These are phyloP conservation scores for Dascyllus trimaculatus DNA, from an alignment of 2,113 vertebrate species.

Conservation along the genomic window DNA sequence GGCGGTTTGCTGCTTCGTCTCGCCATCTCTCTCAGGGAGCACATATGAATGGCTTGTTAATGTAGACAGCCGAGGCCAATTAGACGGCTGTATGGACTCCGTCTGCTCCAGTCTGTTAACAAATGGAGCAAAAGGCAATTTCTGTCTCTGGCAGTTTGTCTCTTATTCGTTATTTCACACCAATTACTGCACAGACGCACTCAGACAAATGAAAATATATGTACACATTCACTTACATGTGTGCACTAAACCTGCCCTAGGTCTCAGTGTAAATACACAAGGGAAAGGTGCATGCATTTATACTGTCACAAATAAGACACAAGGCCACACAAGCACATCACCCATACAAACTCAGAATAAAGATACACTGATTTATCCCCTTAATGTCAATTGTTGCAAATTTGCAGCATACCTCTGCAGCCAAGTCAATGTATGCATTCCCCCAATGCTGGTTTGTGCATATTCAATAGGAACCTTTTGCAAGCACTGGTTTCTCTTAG, in stretches of 20 bases:
- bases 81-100: conserved; percentile 15
- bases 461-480: too few relatives aligned
- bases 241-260: too few relatives aligned
- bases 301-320: background rate
- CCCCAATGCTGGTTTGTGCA: too few relatives aligned
- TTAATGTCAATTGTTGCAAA: too few relatives aligned
- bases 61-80: conserved; percentile 5
- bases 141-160: background rate
- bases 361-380: too few relatives aligned
- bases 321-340: background rate
- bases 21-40: conserved; percentile 26
- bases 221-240: too few relatives aligned
- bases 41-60: conserved; percentile 44
- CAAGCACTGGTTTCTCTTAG: too few relatives aligned
- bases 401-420: too few relatives aligned
- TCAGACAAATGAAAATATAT: background rate
- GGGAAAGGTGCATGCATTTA: too few relatives aligned
- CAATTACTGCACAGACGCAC: background rate
- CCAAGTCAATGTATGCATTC: too few relatives aligned
- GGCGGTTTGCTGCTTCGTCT: conserved; percentile 17
- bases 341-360: too few relatives aligned
- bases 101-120: conserved; percentile 30
- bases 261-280: too few relatives aligned
- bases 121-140: conserved; percentile 25
- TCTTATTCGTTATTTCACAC: conserved; percentile 22